These are phyloP conservation scores for Chaenodraco wilsoni DNA, from an alignment of 2,797 vertebrate genomes.

Conservation along the genomic window DNA sequence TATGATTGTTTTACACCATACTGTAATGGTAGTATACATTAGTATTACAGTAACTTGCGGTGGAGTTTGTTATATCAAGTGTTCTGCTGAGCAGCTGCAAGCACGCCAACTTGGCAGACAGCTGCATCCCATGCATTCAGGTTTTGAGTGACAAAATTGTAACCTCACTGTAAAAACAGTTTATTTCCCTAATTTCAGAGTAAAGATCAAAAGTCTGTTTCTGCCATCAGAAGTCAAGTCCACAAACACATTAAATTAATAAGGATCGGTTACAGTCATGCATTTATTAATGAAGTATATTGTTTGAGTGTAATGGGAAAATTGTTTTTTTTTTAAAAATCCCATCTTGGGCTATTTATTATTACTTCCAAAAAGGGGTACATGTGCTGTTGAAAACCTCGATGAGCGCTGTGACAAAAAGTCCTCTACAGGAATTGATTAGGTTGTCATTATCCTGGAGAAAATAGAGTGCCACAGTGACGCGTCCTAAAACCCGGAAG, in stretches of 20 bases:
- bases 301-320: conserved; percentile 5
- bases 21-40: background rate
- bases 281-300: conserved; percentile 16
- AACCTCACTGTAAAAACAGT: conserved; percentile 10
- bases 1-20: background rate
- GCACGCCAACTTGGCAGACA: conserved; percentile 49
- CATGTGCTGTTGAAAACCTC: background rate
- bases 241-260: background rate
- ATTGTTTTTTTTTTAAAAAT: no score
- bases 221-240: background rate
- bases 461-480: background rate
- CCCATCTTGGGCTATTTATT: conserved; percentile 1
- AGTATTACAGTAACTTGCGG: background rate
- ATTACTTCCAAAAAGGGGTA: conserved; percentile 7
- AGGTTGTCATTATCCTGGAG: background rate
- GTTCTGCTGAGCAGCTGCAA: conserved; percentile 65
- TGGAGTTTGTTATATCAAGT: conserved; percentile 44
- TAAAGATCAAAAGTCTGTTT: background rate
- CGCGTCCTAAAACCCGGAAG: no score
- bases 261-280: background rate
- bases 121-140: conserved; percentile 55
- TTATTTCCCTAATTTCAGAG: background rate
- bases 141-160: conserved; percentile 9
- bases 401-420: background rate
- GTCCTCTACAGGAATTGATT: background rate